Conservation (phyloP, 2,888 invertebrate species). For the Atrina japonica region DNA sequence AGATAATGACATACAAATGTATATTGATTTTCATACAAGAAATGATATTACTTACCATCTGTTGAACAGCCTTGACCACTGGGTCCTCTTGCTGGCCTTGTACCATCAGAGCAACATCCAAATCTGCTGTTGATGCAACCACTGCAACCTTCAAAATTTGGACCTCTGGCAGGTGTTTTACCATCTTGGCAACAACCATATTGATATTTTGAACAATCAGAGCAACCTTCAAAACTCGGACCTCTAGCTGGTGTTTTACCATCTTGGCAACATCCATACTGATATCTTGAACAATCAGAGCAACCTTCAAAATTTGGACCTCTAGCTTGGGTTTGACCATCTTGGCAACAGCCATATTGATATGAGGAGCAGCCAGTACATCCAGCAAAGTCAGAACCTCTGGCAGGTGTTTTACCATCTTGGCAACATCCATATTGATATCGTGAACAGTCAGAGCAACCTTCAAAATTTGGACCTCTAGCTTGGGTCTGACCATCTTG, state of each 20-base stretch:
- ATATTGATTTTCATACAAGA: too few species aligned
- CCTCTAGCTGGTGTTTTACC: conserved; percentile 87
- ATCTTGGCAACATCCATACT: conserved; percentile 94
- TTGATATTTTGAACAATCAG: conserved; percentile 39
- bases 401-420: background rate
- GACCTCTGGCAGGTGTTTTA: conserved; percentile 91
- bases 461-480: conserved; percentile 89
- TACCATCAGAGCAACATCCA: conserved; percentile 26
- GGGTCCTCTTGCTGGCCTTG: conserved; percentile 17
- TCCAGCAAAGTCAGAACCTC: background rate
- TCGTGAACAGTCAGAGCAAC: conserved; percentile 76
- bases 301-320: conserved; percentile 90
- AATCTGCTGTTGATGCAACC: background rate
- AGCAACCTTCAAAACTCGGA: conserved; percentile 85
- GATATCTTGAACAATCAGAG: conserved; percentile 47
- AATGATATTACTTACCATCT: too few species aligned
- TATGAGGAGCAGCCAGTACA: background rate
- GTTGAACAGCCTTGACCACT: conserved; percentile 8
- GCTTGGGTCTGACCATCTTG: conserved; percentile 91
- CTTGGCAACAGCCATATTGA: conserved; percentile 91
- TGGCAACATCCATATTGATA: conserved; percentile 21
- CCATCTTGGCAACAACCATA: conserved; percentile 93
- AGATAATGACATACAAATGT: too few species aligned
- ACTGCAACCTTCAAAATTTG: conserved; percentile 85
- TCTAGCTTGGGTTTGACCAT: conserved; percentile 89